phyloP scores from a whole-genome alignment of 2,888 invertebrate genomes.

The Junonia oenone region DNA sequence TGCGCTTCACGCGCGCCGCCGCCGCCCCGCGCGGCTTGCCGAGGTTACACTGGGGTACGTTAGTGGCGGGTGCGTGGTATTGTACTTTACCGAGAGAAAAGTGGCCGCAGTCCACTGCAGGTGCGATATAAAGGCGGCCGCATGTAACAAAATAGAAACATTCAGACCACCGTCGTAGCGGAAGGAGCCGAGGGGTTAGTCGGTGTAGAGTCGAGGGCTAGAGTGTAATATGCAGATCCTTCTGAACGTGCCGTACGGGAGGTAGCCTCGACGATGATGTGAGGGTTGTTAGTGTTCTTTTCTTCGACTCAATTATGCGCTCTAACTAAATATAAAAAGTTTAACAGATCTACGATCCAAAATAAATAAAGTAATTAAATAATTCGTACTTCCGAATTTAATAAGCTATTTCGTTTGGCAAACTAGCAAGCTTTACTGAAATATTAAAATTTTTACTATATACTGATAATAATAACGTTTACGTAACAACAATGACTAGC shows the following conservation, averaged over 20 bases:
- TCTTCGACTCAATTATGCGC: slow-evolving; percentile 1
- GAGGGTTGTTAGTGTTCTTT: slow-evolving; percentile 9
- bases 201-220: too few species aligned
- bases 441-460: slow-evolving; percentile 21
- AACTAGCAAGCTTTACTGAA: slow-evolving; percentile 19
- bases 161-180: slow-evolving; percentile 46
- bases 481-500: slow-evolving; percentile 57
- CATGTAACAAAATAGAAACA: slow-evolving; percentile 79
- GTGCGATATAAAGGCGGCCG: slow-evolving; percentile 79
- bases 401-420: slow-evolving; percentile 16
- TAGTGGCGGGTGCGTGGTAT: slow-evolving; percentile 82
- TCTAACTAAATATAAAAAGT: slow-evolving; percentile 2
- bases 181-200: slow-evolving; percentile 11
- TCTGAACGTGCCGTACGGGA: slow-evolving; percentile 2
- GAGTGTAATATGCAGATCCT: slow-evolving; percentile 5
- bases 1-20: slow-evolving; percentile 64
- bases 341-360: not conserved
- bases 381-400: not conserved
- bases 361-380: not conserved
- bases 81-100: slow-evolving; percentile 85
- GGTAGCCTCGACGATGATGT: slow-evolving; percentile 13
- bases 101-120: slow-evolving; percentile 83
- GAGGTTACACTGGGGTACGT: slow-evolving; percentile 67
- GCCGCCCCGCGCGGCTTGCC: slow-evolving; percentile 55
- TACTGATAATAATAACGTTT: slow-evolving; percentile 27